Base-by-base conservation (phyloP, 2,888 invertebrate genomes). In the Zygogramma bicolorata region DNA sequence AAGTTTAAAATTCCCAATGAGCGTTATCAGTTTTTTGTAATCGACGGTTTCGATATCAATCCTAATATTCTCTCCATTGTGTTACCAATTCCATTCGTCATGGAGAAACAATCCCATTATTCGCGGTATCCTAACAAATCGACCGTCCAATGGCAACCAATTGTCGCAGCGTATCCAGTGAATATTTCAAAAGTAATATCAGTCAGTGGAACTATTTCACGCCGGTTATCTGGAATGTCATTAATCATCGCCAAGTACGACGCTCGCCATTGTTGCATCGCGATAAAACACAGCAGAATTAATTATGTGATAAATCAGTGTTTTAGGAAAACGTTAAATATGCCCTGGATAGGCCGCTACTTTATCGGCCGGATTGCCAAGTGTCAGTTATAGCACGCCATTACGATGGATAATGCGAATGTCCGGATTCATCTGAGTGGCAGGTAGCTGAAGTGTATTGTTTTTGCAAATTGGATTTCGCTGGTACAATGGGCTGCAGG, bases 231-330 rank as follows among this genome's bases (percentile, higher is more conserved):
- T 68, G 67, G 18, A 38, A 38, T 20, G 38, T 49, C 29, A 71
- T 71, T 53, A 57, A 71, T 71, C 68, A 71, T 71, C 29, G 38
- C 71, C 15, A 38, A 63, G 60, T 65, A 53, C 68, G 71, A 70
- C 76, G 66, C 65, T 72, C 70, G 62, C 68, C 75, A 73, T 76
- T 74, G 74, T 73, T 72, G 73, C 77, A 76, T 73, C 67, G 71
- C 72, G 80, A 80, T 80, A 80, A 78, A 79, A 80, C 75, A 71
- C 75, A 76, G 65, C 76, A 71, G 78, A 80, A 78, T 80, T 80
- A 79, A 81, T 80, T 79, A 76, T 73, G 74, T 70, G 73, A 75
- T 78, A 76, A 76, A 74, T 75, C 74, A 72, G 70, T 74, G 71
- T 70, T 74, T 71, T 68, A 69, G 69, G 61, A 65, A 60, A 68